A percentile compares a stretch with the other conserved stretches of the same genome.
These are phyloP conservation scores for Maccullochella peelii DNA, from an alignment of 2,113 vertebrate species.

Conservation along the genomic window DNA sequence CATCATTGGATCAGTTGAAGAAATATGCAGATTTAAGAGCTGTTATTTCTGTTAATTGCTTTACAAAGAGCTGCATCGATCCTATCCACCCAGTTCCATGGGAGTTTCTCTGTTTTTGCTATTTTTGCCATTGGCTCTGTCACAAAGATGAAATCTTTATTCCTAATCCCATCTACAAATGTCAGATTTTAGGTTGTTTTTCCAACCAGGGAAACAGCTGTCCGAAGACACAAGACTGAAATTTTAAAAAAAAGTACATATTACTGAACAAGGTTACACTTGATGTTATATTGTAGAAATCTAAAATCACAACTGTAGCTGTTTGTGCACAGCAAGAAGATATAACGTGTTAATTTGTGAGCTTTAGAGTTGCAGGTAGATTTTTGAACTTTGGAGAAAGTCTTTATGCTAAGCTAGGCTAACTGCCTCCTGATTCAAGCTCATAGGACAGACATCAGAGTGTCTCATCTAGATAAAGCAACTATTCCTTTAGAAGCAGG, in stretches of 20 bases:
- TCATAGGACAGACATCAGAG: neutral
- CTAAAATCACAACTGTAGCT: neutral
- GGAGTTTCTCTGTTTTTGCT: neutral
- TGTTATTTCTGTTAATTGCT: neutral
- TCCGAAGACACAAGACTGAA: no score
- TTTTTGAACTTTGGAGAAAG: neutral
- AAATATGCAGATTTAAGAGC: neutral
- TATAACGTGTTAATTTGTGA: neutral
- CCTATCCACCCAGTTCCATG: neutral
- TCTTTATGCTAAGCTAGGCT: constrained; percentile 8
- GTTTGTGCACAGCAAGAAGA: neutral
- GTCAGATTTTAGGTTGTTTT: neutral
- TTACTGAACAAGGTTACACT: no score
- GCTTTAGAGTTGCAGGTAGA: neutral
- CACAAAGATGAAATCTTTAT: neutral
- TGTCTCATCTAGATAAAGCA: neutral
- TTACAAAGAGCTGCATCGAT: neutral
- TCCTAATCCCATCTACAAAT: neutral
- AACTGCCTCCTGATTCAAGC: neutral
- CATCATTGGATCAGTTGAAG: neutral
- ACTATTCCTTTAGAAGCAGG: neutral
- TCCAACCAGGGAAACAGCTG: no score
- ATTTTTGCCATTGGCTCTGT: neutral
- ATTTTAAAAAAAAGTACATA: no score
- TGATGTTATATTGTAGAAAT: no score